Evolutionary conservation across 2,797 vertebrate genomes (phyloP).

Genomic region (Argyrosomus regius): DNA sequence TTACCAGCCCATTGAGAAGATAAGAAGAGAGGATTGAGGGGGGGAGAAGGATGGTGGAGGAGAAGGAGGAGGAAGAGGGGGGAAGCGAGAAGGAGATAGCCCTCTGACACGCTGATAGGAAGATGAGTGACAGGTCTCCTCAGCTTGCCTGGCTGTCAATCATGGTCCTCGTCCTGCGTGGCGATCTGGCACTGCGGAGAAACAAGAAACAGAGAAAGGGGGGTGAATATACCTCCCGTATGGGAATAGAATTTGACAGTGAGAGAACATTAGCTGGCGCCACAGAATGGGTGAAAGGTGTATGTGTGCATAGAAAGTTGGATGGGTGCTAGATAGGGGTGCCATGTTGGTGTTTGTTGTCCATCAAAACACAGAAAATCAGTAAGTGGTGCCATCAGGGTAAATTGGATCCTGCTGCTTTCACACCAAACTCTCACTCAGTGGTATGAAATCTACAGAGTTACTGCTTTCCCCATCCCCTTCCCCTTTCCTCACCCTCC

Average conservation of each 20-base stretch:
- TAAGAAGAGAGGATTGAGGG: conserved; percentile 65
- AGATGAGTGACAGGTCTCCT: conserved; percentile 84
- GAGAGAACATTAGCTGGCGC: conserved; percentile 68
- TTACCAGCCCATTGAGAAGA: conserved; percentile 70
- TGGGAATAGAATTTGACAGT: conserved; percentile 69
- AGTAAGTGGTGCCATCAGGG: conserved; percentile 70
- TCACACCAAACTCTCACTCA: conserved; percentile 59
- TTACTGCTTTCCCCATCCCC: conserved; percentile 35
- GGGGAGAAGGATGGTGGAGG: conserved; percentile 58
- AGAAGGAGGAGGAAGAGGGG: conserved; percentile 52
- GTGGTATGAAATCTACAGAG: conserved; percentile 31
- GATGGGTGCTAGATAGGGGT: conserved; percentile 36
- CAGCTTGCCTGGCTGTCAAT: conserved; percentile 89
- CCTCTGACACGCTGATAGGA: conserved; percentile 80
- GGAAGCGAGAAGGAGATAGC: conserved; percentile 69
- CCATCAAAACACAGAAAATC: conserved; percentile 73
- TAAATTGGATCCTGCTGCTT: conserved; percentile 73
- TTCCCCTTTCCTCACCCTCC: neutral
- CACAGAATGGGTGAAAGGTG: conserved; percentile 32
- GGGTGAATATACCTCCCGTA: conserved; percentile 77
- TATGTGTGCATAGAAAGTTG: conserved; percentile 45
- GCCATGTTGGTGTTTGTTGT: conserved; percentile 71
- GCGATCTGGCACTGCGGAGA: conserved; percentile 84
- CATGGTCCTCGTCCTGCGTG: conserved; percentile 87
- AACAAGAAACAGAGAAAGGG: conserved; percentile 75